Conservation (phyloP, 2,888 invertebrate species). For the Chloroclysta siterata region DNA sequence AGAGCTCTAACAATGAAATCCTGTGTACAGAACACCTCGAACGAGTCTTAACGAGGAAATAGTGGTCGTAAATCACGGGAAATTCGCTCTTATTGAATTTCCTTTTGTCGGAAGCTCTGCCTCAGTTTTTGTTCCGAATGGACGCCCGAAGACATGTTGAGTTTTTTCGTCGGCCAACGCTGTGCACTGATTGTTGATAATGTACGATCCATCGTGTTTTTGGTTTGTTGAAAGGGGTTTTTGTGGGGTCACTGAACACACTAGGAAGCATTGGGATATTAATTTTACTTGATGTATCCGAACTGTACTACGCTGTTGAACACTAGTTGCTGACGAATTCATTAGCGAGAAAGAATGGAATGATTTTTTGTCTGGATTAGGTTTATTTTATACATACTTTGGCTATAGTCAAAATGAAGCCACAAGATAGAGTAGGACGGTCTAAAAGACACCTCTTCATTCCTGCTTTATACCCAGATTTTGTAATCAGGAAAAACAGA, state of each 20-base stretch:
- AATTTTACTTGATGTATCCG: conserved; percentile 11
- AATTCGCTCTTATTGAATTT: conserved; percentile 84
- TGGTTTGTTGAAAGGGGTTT: conserved; percentile 29
- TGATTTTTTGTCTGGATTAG: too few species aligned
- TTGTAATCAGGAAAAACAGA: too few species aligned
- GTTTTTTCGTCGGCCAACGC: conserved; percentile 53
- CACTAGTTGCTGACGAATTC: too few species aligned
- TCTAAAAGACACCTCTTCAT: too few species aligned
- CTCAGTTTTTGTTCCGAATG: conserved; percentile 75
- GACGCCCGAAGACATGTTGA: conserved; percentile 64
- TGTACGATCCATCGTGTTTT: conserved; percentile 40
- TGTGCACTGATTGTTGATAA: conserved; percentile 43
- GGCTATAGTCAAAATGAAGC: too few species aligned
- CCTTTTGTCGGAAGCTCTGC: conserved; percentile 75
- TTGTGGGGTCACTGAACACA: conserved; percentile 9
- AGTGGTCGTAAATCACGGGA: conserved; percentile 83
- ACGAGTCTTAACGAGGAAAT: conserved; percentile 81
- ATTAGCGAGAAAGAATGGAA: too few species aligned
- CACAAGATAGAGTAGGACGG: too few species aligned
- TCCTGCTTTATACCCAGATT: too few species aligned
- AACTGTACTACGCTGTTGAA: not conserved
- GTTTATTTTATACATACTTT: too few species aligned
- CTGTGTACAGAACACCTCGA: conserved; percentile 71
- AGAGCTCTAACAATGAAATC: conserved; percentile 59
- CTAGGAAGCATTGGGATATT: conserved; percentile 17